A percentile compares a stretch with the other conserved stretches of the same genome.
Evolutionary conservation across 2,113 vertebrate genomes (phyloP).

Genomic region (Dicrurus megarhynchus): DNA sequence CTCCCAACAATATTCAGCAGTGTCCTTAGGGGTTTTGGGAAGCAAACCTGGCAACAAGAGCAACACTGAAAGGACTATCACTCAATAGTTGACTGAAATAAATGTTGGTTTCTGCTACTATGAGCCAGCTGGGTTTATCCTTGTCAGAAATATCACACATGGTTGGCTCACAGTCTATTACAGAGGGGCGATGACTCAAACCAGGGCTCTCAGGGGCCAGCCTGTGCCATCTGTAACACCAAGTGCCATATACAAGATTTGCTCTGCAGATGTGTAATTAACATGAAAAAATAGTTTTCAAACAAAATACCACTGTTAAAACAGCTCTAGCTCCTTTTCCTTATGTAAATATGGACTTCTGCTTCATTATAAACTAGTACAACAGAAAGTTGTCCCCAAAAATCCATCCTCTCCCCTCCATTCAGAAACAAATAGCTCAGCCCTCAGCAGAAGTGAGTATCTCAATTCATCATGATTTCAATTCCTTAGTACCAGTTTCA

Average conservation of each 20-base stretch:
- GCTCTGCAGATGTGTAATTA: conserved; percentile 3
- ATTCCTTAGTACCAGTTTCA: neutral
- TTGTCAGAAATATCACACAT: conserved; percentile 20
- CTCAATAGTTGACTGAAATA: conserved; percentile 23
- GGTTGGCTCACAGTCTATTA: neutral
- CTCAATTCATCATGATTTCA: neutral
- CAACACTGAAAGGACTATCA: neutral
- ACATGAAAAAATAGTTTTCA: neutral
- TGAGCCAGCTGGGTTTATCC: conserved; percentile 33
- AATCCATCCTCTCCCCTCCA: neutral
- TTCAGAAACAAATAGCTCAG: neutral
- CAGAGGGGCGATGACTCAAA: neutral
- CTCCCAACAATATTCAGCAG: neutral
- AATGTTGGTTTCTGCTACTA: neutral
- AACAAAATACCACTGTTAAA: neutral
- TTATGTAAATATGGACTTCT: neutral
- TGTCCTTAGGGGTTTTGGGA: neutral
- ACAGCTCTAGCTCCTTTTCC: neutral
- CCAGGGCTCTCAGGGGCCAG: neutral
- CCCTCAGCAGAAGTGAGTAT: neutral
- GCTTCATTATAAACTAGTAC: neutral
- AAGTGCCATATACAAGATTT: neutral
- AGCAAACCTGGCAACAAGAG: neutral
- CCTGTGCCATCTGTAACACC: neutral
- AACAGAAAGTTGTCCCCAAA: neutral